Evolutionary conservation across 2,797 vertebrate species (phyloP).

Genomic region (Microchirus variegatus): DNA sequence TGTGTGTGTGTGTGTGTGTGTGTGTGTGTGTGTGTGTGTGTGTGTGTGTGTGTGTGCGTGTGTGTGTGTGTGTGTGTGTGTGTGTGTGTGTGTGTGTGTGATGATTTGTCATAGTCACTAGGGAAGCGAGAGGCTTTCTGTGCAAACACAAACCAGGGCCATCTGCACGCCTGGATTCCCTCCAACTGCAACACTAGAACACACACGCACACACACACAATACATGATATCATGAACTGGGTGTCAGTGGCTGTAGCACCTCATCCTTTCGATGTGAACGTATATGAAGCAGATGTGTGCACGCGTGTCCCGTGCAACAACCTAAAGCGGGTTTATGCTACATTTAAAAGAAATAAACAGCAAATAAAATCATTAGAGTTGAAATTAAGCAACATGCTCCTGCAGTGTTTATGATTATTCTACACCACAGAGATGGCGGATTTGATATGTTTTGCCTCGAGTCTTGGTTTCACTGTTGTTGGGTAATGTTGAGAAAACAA

Average conservation of each 20-base stretch:
- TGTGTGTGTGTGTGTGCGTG: slow-evolving; percentile 7
- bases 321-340: slow-evolving; percentile 32
- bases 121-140: slow-evolving; percentile 70
- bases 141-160: slow-evolving; percentile 79
- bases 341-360: slow-evolving; percentile 10
- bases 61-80: too few relatives aligned
- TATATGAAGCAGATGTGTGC: slow-evolving; percentile 67
- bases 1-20: slow-evolving; percentile 5
- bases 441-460: slow-evolving; percentile 23
- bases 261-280: slow-evolving; percentile 64
- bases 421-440: slow-evolving; percentile 32
- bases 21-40: slow-evolving; percentile 10
- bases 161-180: slow-evolving; percentile 76
- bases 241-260: slow-evolving; percentile 69
- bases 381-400: slow-evolving; percentile 13
- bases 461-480: slow-evolving; percentile 53
- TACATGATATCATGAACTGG: slow-evolving; percentile 68
- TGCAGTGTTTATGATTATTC: slow-evolving; percentile 21
- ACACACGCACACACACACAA: slow-evolving; percentile 35
- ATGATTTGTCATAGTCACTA: slow-evolving; percentile 67
- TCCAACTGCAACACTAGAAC: slow-evolving; percentile 75
- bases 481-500: slow-evolving; percentile 64
- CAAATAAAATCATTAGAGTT: slow-evolving; percentile 14
- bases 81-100: slow-evolving; percentile 7
- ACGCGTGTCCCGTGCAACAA: slow-evolving; percentile 16